Conservation (phyloP, 2,113 vertebrate species). For the Erythrocercus mccallii region DNA sequence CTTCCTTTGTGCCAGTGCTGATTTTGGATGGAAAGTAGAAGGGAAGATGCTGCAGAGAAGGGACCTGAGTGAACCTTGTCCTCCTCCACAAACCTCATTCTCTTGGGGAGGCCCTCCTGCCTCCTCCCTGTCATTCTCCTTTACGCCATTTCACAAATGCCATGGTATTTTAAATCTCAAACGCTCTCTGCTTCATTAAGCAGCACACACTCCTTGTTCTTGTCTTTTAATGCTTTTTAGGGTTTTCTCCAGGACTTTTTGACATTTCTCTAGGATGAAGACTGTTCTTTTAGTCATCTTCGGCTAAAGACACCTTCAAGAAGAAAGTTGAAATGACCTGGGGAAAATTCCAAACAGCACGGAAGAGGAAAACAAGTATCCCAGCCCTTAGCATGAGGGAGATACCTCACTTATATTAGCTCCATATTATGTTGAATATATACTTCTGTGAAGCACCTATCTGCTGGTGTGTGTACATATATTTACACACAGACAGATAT, state of each 20-base stretch:
- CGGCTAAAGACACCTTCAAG: conserved; percentile 63
- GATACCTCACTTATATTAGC: conserved; percentile 27
- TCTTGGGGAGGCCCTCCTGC: background rate
- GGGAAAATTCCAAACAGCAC: conserved; percentile 69
- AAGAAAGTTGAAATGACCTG: conserved; percentile 68
- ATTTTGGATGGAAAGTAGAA: background rate
- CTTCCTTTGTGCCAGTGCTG: background rate
- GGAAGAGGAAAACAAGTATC: conserved; percentile 60
- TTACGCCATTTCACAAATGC: background rate
- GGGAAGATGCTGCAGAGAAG: background rate
- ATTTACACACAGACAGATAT: background rate
- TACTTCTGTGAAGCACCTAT: conserved; percentile 59
- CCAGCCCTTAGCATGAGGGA: conserved; percentile 63
- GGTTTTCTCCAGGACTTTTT: conserved; percentile 71
- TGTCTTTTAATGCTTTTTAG: conserved; percentile 66
- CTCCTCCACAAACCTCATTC: background rate
- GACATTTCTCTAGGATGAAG: conserved; percentile 67
- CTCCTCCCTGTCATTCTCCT: background rate
- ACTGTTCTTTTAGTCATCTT: conserved; percentile 65
- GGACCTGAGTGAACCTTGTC: background rate
- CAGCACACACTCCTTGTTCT: conserved; percentile 52
- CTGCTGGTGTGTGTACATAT: conserved; percentile 2
- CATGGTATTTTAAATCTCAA: background rate
- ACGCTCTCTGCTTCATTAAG: background rate
- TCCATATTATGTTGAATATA: conserved; percentile 25